These are phyloP conservation scores for Rhizomys pruinosus DNA, from an alignment of 2,113 vertebrate genomes.

Conservation along the genomic window DNA sequence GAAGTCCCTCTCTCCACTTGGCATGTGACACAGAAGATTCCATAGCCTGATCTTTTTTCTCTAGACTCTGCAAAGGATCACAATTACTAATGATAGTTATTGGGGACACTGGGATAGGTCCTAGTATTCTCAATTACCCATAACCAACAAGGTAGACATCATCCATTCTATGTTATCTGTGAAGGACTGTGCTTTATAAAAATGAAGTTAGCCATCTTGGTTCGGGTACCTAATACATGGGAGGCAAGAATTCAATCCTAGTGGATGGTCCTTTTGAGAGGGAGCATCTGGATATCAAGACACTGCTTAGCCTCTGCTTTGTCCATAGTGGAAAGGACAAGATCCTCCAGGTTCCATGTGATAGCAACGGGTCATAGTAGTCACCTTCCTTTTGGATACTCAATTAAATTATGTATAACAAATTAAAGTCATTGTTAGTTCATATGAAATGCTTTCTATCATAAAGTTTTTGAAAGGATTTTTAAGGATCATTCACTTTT, in stretches of 20 bases:
- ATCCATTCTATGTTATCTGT: background rate
- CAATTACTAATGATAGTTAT: background rate
- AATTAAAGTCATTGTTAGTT: background rate
- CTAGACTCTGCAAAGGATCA: background rate
- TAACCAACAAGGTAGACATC: background rate
- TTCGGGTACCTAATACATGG: background rate
- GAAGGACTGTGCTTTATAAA: background rate
- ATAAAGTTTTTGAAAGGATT: slow-evolving; percentile 57
- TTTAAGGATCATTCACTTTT: slow-evolving; percentile 56
- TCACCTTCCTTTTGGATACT: background rate
- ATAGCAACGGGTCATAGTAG: background rate
- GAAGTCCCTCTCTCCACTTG: slow-evolving; percentile 14
- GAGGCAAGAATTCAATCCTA: background rate
- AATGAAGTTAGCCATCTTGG: background rate
- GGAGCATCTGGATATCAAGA: background rate
- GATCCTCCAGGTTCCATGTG: background rate
- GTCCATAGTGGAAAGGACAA: background rate
- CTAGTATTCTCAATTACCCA: background rate
- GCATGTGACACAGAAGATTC: background rate
- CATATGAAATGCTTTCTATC: slow-evolving; percentile 50
- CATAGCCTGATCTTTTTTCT: slow-evolving; percentile 1
- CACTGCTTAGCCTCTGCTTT: background rate
- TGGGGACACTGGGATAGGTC: background rate
- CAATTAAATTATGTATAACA: background rate
- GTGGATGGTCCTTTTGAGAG: background rate